Evolutionary conservation across 1,140 invertebrate genomes (phyloP), one percentile per base, ranked within the genome.

Genomic region (Chironomus striatipennis): DNA sequence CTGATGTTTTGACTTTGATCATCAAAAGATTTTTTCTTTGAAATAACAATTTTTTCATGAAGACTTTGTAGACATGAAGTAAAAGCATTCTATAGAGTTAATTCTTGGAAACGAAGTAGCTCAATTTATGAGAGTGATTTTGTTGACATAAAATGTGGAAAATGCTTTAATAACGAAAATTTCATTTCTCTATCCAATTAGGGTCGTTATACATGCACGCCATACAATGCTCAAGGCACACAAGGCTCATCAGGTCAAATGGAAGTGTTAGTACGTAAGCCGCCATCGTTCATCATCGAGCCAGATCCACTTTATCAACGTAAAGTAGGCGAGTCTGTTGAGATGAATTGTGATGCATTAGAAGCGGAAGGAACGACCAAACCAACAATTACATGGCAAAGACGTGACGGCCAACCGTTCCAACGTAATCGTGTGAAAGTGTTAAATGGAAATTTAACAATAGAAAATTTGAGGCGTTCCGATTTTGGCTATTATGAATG

Each of bases 401-500:
- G 94, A 81, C 89, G 90, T 76, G 94, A 96, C 82, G 89, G 92
- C 6, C 85, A 88, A 57, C 88, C 92, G 76, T 85, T 96, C 76
- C 93, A 93, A 79, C 90, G 91, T 77, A 92, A 88, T 77, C 87
- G 94, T 24, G 88, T 91, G 7, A 88, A 90, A 79, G 87, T 91
- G 57, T 84, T 88, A 5, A 92, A 90, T 24, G 95, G 96, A 0
- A 97, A 97, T 85, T 89, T 98, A 76, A 97, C 94, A 73, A 95
- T 99, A 76, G 92, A 93, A 76, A 90, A 90, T 76, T 85, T 98
- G 73, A 86, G 90, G 2, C 88, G 96, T 43, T 88, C 91, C 72
- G 97, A 99, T 84, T 96, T 98, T 81, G 96, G 96, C 7, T 90
- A 90, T 79, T 98, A 98, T 83, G 94, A 98, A 83, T 98, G 97